Evolutionary conservation across 2,797 vertebrate genomes (phyloP), one percentile per base, ranked within the genome.

Genomic region (Sternotherus odoratus): DNA sequence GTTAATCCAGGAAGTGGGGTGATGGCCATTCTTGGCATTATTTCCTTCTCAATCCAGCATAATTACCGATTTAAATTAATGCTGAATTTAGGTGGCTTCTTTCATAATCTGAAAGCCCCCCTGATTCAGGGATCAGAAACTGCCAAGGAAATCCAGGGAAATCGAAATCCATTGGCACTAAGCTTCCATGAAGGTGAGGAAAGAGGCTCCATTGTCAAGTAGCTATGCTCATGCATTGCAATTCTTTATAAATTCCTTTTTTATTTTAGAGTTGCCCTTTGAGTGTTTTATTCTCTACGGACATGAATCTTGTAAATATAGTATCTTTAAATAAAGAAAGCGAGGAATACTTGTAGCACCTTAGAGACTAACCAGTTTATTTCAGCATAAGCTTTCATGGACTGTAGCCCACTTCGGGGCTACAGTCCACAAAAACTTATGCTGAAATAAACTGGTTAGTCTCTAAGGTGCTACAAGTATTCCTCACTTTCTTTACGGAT

Each of bases 161-260:
- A 33, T 60, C 57, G 30, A 60, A 60, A 60, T 33, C 6, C 12
- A 57, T 43, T 57, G 26, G n/a, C 78, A 57, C 60, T 82, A 89
- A 85, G 91, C 36, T 72, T 50, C 60, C 81, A 82, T 33, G 77
- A 89, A 89, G 87, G 46, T 57, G 56, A 82, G 89, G 77, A 87
- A 83, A 86, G 49, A 72, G 16, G 30, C 39, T 66, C 57, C 80
- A 48, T 30, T 85, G 33, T 74, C 74, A 8, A 21, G 24, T 63
- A 89, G 50, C 51, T 57, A 57, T 81, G 39, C 21, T 86, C 26
- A 26, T 17, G 49, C 48, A 63, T 17, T 21, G 2, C 19, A 84
- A 30, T 84, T 74, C 51, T 88, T 74, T 63, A 83, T 77, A 89
- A 60, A 46, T 7, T 79, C 49, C 7, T 33, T n/a, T 83, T 39